Percentiles rank a stretch among this genome's conserved stretches.
phyloP scores from a whole-genome alignment of 2,888 invertebrate species.

The Rhogogaster chlorosoma region DNA sequence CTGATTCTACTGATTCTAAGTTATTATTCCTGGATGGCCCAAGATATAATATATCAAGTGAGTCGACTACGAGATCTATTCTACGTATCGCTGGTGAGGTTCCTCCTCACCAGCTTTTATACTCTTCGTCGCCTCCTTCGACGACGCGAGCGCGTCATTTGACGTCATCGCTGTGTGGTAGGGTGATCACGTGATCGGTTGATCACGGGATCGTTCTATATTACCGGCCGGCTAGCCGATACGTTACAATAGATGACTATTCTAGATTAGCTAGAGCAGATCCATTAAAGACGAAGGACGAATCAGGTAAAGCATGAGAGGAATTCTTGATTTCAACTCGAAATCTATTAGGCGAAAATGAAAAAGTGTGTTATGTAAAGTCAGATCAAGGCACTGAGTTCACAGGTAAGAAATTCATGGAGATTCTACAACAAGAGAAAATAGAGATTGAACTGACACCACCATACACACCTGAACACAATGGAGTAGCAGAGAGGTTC shows the following conservation, averaged over 20 bases:
- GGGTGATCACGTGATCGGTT: too few relatives aligned
- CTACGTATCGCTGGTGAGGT: too few relatives aligned
- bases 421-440: background rate
- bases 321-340: background rate
- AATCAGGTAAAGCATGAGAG: background rate
- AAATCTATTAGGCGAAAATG: background rate
- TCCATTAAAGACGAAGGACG: background rate
- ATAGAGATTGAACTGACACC: background rate
- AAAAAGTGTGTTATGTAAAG: background rate
- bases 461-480: background rate
- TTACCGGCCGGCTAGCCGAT: too few relatives aligned
- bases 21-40: too few relatives aligned
- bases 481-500: background rate
- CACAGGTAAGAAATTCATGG: slow-evolving; percentile 1
- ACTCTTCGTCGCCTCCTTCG: too few relatives aligned
- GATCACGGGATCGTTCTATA: too few relatives aligned
- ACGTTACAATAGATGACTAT: slow-evolving; percentile 48
- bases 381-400: slow-evolving; percentile 44
- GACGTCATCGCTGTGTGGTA: too few relatives aligned
- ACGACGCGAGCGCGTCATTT: too few relatives aligned
- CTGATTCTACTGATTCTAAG: too few relatives aligned
- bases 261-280: background rate
- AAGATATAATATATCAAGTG: too few relatives aligned
- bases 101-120: too few relatives aligned
- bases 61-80: too few relatives aligned